Percentiles rank a stretch among this genome's conserved stretches.
Evolutionary conservation across 53 echinoderm and acorn worm species (phyloP).

Genomic region (Holothuria leucospilota): DNA sequence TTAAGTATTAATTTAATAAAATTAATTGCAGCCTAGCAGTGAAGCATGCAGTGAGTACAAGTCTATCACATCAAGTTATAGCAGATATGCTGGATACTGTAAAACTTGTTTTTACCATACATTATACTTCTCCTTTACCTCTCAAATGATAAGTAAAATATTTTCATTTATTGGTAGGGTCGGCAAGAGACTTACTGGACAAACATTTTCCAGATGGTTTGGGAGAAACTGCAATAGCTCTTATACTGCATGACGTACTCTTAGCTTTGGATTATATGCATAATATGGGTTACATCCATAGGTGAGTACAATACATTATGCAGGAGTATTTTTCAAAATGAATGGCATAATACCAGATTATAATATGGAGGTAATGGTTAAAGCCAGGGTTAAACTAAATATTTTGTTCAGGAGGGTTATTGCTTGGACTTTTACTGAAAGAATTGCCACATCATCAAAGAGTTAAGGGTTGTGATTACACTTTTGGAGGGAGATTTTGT

Average conservation of each 20-base stretch:
- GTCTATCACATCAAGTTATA: too few species aligned
- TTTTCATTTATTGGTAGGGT: conserved; percentile 57
- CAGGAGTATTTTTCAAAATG: background rate
- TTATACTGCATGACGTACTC: conserved; percentile 81
- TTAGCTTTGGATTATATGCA: conserved; percentile 86
- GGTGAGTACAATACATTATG: conserved; percentile 45
- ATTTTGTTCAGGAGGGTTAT: background rate
- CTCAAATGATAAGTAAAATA: too few species aligned
- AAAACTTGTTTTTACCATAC: too few species aligned
- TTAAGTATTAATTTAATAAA: too few species aligned
- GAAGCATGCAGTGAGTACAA: too few species aligned
- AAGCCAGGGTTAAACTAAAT: background rate
- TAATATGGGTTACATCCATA: conserved; percentile 92
- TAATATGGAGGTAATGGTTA: background rate
- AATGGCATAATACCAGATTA: background rate
- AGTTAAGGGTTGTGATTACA: too few species aligned
- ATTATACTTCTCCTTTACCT: too few species aligned
- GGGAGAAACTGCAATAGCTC: conserved; percentile 80
- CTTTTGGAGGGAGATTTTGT: too few species aligned
- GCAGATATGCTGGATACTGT: too few species aligned
- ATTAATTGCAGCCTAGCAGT: too few species aligned
- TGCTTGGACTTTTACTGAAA: too few species aligned
- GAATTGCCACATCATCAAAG: too few species aligned
- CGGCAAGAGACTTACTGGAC: conserved; percentile 85
- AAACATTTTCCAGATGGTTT: conserved; percentile 86